Conservation (phyloP, 2,888 invertebrate genomes). For the Enchytraeus crypticus region DNA sequence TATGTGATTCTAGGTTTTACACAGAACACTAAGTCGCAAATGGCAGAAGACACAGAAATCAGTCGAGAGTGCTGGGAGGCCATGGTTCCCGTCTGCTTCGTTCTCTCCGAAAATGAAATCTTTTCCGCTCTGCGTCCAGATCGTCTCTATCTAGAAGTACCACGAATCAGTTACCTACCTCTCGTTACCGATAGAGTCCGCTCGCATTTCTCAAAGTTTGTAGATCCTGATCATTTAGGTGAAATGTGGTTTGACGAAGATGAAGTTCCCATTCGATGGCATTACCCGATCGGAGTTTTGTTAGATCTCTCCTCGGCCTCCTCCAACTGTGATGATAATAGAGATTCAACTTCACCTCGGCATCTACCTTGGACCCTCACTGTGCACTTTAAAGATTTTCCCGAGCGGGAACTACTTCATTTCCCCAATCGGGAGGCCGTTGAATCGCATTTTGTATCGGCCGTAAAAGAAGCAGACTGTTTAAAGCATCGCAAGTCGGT, state of each 20-base stretch:
- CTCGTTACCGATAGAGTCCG: slow-evolving; percentile 84
- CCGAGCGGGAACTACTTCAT: slow-evolving; percentile 76
- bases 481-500: slow-evolving; percentile 77
- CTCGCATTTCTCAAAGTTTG: slow-evolving; percentile 74
- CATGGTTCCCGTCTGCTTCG: slow-evolving; percentile 84
- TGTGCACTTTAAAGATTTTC: slow-evolving; percentile 84
- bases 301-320: slow-evolving; percentile 62
- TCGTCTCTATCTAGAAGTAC: slow-evolving; percentile 71
- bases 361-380: slow-evolving; percentile 81
- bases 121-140: slow-evolving; percentile 76
- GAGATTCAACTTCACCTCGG: slow-evolving; percentile 35
- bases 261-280: slow-evolving; percentile 80
- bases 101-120: slow-evolving; percentile 75
- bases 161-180: slow-evolving; percentile 85
- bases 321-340: not conserved
- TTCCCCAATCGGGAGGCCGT: slow-evolving; percentile 73
- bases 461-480: slow-evolving; percentile 95
- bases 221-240: slow-evolving; percentile 56
- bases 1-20: too few relatives aligned
- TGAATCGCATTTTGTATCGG: slow-evolving; percentile 87
- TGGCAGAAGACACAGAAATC: slow-evolving; percentile 92
- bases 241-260: slow-evolving; percentile 93
- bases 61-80: slow-evolving; percentile 92
- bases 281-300: slow-evolving; percentile 71
- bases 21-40: too few relatives aligned